Conservation (phyloP, 2,888 invertebrate species). For the Zelleria hepariella region DNA sequence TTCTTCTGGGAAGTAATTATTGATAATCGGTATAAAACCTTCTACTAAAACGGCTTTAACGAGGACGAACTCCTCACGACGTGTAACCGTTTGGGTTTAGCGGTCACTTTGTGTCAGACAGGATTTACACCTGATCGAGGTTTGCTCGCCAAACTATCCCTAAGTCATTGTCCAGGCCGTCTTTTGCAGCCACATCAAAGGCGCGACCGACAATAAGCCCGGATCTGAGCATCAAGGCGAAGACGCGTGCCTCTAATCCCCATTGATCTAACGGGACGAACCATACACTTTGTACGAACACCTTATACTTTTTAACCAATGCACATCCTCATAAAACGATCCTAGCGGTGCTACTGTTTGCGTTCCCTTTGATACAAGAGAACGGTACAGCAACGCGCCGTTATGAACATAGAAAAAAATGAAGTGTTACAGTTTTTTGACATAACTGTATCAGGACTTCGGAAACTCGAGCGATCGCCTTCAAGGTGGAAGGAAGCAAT, state of each 20-base stretch:
- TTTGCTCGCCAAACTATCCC: constrained; percentile 40
- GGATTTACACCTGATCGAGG: constrained; percentile 51
- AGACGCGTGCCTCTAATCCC: constrained; percentile 68
- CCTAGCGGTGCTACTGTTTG: constrained; percentile 44
- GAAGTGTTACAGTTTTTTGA: constrained; percentile 64
- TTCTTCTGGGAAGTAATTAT: constrained; percentile 3
- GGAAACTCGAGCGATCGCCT: constrained; percentile 33
- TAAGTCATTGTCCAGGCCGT: constrained; percentile 34
- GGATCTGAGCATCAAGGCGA: constrained; percentile 31
- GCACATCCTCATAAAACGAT: constrained; percentile 59
- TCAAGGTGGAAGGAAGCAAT: constrained; percentile 70
- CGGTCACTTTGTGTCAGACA: constrained; percentile 14
- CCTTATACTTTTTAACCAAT: constrained; percentile 50
- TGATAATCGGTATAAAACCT: neutral
- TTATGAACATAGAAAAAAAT: constrained; percentile 48
- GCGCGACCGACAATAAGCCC: constrained; percentile 43
- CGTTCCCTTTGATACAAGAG: constrained; percentile 44
- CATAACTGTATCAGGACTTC: constrained; percentile 59
- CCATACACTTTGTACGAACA: constrained; percentile 51
- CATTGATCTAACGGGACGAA: constrained; percentile 64
- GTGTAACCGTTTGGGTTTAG: neutral
- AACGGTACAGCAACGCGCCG: constrained; percentile 53
- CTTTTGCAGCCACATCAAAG: constrained; percentile 67
- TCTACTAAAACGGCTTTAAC: neutral
- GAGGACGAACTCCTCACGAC: neutral